Base-by-base conservation (phyloP, 1,140 invertebrate genomes). In the Bombus pyrosoma region DNA sequence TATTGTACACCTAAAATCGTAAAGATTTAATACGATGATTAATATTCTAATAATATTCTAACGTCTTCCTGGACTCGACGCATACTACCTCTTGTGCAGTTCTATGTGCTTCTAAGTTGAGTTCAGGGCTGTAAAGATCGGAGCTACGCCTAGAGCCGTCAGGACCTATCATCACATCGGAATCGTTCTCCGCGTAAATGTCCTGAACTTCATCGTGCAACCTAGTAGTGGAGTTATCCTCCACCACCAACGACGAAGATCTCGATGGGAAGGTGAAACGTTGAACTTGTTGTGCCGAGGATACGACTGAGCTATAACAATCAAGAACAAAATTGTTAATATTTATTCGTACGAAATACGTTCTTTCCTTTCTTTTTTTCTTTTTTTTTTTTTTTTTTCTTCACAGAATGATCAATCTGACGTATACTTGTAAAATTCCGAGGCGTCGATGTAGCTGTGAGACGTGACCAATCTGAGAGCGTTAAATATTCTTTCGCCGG, bases 401-500 rank as follows among this genome's bases (percentile, higher is more conserved):
- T 22, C n/a, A 22, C 18, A 22, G 8, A 34, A 34, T 22, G 18
- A 76, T 41, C 5, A 32, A 15, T n/a, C 13, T 2, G 4, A 15
- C 18, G 68, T 91, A 81, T 83, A 95, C 95, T 95, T 95, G 89
- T 94, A 95, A 92, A 95, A 95, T 77, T 95, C 94, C 43, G 93
- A 93, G 43, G 94, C 93, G 68, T 95, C 94, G 80, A 95, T 95
- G 85, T 94, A 95, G 71, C 94, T 95, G 39, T 95, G 93, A 3
- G 94, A 93, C 1, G 94, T 94, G 41, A 95, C 93, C 12, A 94
- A 92, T 87, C 92, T 91, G 18, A 95, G 87, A 3, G 94, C 94
- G 73, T 92, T 95, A 72, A 95, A 95, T 77, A 95, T 95, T 78
- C 91, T 94, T 68, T 95, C 95, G 1, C 95, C 95, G 5, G 94